Conservation (phyloP, 2,797 vertebrate genomes). For the Sparus aurata region DNA sequence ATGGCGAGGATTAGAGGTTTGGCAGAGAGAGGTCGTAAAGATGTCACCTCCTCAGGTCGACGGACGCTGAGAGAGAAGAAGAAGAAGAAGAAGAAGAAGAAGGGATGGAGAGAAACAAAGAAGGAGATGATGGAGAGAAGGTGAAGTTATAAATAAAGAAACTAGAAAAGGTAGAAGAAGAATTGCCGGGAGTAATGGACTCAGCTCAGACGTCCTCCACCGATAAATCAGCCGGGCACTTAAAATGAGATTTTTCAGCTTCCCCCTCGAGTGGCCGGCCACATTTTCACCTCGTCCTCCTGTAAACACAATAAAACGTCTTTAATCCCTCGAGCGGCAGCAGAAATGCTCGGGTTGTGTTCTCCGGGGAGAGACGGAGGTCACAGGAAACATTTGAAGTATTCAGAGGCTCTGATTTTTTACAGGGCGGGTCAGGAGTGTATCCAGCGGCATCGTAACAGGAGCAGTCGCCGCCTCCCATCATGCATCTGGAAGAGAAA, state of each 20-base stretch:
- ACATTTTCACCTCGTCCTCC: conserved; percentile 53
- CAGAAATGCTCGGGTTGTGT: neutral
- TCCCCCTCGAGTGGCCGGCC: conserved; percentile 10
- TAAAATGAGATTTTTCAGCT: conserved; percentile 50
- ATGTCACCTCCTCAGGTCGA: conserved; percentile 29
- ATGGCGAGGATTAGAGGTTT: conserved; percentile 39
- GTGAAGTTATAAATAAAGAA: neutral
- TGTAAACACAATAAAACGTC: conserved; percentile 59
- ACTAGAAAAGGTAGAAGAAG: conserved; percentile 15
- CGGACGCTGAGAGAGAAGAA: neutral
- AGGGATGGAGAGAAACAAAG: neutral
- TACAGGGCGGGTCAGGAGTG: conserved; percentile 43
- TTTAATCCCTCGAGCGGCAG: conserved; percentile 46
- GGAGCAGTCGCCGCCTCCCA: conserved; percentile 10
- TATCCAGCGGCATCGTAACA: neutral
- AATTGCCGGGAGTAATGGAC: conserved; percentile 3
- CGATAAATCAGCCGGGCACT: conserved; percentile 45
- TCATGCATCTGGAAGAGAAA: conserved; percentile 4
- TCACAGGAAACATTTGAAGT: conserved; percentile 51
- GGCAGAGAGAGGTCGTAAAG: conserved; percentile 46
- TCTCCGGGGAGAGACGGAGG: conserved; percentile 26
- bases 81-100: neutral
- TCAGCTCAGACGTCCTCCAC: neutral
- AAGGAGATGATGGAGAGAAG: neutral
- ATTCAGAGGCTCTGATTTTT: conserved; percentile 46